Evolutionary conservation across 2,888 invertebrate genomes (phyloP), one percentile per base, ranked within the genome.

Genomic region (Trichopria drosophilae): DNA sequence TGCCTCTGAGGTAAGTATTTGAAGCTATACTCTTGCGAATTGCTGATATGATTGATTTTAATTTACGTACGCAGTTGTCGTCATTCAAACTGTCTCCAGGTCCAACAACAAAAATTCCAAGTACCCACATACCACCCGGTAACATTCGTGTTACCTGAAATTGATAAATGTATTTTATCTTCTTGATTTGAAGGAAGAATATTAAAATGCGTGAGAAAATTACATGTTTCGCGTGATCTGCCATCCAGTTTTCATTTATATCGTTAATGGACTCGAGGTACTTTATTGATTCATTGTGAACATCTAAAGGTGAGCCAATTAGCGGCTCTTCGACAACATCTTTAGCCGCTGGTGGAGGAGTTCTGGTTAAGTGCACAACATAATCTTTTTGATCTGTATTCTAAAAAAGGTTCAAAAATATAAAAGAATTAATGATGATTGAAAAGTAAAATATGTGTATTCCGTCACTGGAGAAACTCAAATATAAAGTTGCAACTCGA

Each of bases 41-140:
- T 36, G 81, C 77, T 45, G 78, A 77, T 16, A 87, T 67, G 59
- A 85, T 77, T 5, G 80, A 76, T 70, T 79, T 81, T 1, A 86
- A 69, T 77, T 84, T 84, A 39, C 79, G 76, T 44, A 81, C 77
- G 59, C 80, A 78, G 42, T 79, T 79, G 22, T 78, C 78, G 45
- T 82, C 79, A 52, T 78, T 81, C 63, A 87, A 80, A 44, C 84
- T 76, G 63, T 87, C 84, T 56, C 82, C 83, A 55, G 83, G 81
- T 13, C 85, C 85, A 43, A 86, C 82, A 22, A 90, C 78, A 75
- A 92, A 93, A 62, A 93, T 80, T 58, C 88, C 94, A 69, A 92
- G 79, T 37, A 94, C 87, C 76, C 85, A 85, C 80, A 93, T 84
- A 35, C 93, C 94, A 31, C 94, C 95, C 23, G 93, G 90, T 54